Evolutionary conservation across 2,113 vertebrate species (phyloP), one percentile per base, ranked within the genome.

Genomic region (Sisor rabdophorus): DNA sequence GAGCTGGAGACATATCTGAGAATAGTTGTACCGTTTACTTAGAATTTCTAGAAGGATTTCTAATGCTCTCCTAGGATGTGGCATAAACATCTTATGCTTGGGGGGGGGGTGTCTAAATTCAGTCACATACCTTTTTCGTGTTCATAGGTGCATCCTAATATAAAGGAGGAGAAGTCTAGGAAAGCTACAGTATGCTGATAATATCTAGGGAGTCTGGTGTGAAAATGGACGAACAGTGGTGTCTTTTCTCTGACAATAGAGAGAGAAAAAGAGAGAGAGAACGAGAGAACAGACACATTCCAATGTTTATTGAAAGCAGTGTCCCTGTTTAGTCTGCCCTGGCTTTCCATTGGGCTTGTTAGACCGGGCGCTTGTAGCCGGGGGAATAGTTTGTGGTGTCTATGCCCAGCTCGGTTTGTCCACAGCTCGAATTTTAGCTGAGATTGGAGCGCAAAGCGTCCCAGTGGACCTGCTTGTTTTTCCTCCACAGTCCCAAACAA

Each of bases 271-370:
- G 16, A 77, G 53, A 47, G 52, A 76, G 13, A 28, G 53, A 15
- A 19, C 71, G 67, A 55, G 61, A 26, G 73, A 75, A 71, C 47
- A 71, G 75, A 55, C 69, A 56, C 26, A 72, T 79, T 79, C 67
- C 65, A 75, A 63, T 56, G 73, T 79, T 82, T 82, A 71, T 79
- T 79, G 73, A 82, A 79, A 72, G 80, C 56, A 19, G 56, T 75
- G 72, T 78, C 71, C 76, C 28, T 13, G 50, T 78, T 81, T 75
- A 75, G 71, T 78, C 70, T 68, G 70, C 67, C 59, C 68, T 30
- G 73, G 61, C 73, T 79, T 77, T 73, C 71, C 12, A 52, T 56
- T 36, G 55, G 59, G 73, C 60, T 82, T 79, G 77, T 82, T 79
- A 76, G 77, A 79, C 73, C 17, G 28, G 17, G 74, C 72, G 75